Evolutionary conservation across 2,113 vertebrate species (phyloP), one percentile per base, ranked within the genome.

Genomic region (Takifugu flavidus): DNA sequence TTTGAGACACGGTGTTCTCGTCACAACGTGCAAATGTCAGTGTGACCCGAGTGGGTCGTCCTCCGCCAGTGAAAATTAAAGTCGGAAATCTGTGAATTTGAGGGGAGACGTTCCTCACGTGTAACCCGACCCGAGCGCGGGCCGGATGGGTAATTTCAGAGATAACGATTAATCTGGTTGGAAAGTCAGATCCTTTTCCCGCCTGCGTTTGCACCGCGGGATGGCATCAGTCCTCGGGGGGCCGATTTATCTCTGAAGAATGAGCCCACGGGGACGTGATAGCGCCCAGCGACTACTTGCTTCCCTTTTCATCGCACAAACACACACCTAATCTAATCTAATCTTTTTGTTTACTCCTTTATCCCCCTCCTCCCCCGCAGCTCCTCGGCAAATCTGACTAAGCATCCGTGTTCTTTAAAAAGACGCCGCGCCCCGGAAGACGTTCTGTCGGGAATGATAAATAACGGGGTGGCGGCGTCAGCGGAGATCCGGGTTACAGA

Each of bases 241-340:
- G n/a, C 26, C 49, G 59, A 70, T 58, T 15, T 29, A 49, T 44
- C 10, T 64, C 66, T 67, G 63, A 78, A 63, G 42, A 53, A 78
- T 59, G 25, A 60, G 34, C 50, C 57, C 14, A 68, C 15, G 2
- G 25, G 43, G 53, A 59, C 39, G 49, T 61, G 43, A 63, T 31
- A 44, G 49, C 62, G 54, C 44, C 29, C 15, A 47, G 56, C 34
- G 39, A 53, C 66, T 62, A 47, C 14, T 53, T 44, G 47, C 26
- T 56, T 64, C 5, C 13, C 6, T 61, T 49, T 39, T 47, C 26
- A 61, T 72, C 42, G 27, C 39, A 58, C 54, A 71, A 64, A 64
- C n/a, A 46, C 52, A 26, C 29, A 56, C 14, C 8, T 39, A 50
- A 56, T 57, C 43, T 54, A 39, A 63, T 68, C 28, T 28, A 5